A percentile compares a stretch with the other conserved stretches of the same genome.
Conservation (phyloP, 2,113 vertebrate species). For the Chaenocephalus aceratus region DNA sequence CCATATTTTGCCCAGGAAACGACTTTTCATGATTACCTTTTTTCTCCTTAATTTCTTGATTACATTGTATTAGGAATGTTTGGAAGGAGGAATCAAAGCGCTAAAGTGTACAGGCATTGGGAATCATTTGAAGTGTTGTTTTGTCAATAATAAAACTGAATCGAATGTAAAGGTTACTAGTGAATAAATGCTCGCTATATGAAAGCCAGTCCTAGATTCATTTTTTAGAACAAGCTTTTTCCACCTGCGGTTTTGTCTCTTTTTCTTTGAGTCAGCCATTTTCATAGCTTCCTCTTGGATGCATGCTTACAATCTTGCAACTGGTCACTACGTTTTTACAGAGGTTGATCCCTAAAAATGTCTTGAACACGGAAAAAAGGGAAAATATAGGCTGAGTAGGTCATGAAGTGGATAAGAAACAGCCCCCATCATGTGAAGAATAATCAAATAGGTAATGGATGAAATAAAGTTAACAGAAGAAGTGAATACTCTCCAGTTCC, state of each 20-base stretch:
- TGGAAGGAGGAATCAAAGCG: not conserved
- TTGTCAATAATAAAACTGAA: not conserved
- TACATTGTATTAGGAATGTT: not conserved
- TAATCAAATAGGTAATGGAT: not conserved
- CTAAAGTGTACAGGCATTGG: not conserved
- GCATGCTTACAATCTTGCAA: no score
- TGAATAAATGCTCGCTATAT: no score
- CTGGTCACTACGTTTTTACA: no score
- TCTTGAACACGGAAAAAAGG: no score
- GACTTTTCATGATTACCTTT: not conserved
- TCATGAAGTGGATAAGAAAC: no score
- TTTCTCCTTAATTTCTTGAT: not conserved
- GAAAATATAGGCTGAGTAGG: no score
- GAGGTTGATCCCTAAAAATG: no score
- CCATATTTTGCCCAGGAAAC: not conserved
- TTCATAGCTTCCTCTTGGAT: no score
- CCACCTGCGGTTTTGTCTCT: no score
- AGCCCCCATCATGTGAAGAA: not conserved
- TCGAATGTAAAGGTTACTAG: not conserved
- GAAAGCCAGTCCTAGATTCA: no score
- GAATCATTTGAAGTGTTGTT: not conserved
- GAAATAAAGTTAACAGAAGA: not conserved
- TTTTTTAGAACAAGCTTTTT: no score
- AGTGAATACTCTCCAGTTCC: not conserved
- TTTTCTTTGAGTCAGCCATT: no score